A percentile compares a stretch with the other conserved stretches of the same genome.
Evolutionary conservation across 1,140 invertebrate genomes (phyloP).

Genomic region (Campodea augens): DNA sequence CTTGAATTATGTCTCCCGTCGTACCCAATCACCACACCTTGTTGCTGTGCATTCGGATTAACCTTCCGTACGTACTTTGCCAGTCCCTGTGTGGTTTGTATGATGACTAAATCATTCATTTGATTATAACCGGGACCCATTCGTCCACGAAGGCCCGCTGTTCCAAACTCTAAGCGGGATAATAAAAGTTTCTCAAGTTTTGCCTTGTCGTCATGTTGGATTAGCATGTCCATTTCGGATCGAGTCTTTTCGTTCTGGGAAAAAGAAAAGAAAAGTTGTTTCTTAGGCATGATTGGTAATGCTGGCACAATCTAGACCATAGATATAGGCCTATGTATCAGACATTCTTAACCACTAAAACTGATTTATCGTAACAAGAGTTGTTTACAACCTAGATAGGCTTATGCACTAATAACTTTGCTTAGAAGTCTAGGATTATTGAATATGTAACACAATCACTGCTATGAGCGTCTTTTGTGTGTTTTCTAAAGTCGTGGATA

Average conservation of each 20-base stretch:
- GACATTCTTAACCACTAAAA: slow-evolving; percentile 5
- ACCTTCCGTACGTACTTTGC: slow-evolving; percentile 48
- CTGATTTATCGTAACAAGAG: neutral
- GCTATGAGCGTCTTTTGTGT: too few species aligned
- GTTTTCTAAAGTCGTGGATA: too few species aligned
- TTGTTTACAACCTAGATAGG: neutral
- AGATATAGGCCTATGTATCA: slow-evolving; percentile 4
- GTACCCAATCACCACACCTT: slow-evolving; percentile 77
- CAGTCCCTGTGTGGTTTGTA: slow-evolving; percentile 90
- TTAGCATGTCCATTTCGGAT: slow-evolving; percentile 31
- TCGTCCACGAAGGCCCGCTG: slow-evolving; percentile 68
- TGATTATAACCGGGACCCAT: slow-evolving; percentile 84
- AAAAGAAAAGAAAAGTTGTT: slow-evolving; percentile 11
- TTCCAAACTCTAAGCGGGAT: slow-evolving; percentile 60
- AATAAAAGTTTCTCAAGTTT: slow-evolving; percentile 36
- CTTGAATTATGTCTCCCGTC: slow-evolving; percentile 89
- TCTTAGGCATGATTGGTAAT: slow-evolving; percentile 4
- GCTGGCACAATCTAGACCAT: neutral
- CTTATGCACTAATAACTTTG: slow-evolving; percentile 20
- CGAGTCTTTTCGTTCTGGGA: slow-evolving; percentile 29
- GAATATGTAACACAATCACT: too few species aligned
- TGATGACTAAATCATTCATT: slow-evolving; percentile 95
- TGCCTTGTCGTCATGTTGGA: slow-evolving; percentile 27
- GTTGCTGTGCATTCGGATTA: slow-evolving; percentile 26
- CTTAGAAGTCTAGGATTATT: slow-evolving; percentile 8